Evolutionary conservation across 2,797 vertebrate species (phyloP), one percentile per base, ranked within the genome.

Genomic region (Enteromius argenteus): DNA sequence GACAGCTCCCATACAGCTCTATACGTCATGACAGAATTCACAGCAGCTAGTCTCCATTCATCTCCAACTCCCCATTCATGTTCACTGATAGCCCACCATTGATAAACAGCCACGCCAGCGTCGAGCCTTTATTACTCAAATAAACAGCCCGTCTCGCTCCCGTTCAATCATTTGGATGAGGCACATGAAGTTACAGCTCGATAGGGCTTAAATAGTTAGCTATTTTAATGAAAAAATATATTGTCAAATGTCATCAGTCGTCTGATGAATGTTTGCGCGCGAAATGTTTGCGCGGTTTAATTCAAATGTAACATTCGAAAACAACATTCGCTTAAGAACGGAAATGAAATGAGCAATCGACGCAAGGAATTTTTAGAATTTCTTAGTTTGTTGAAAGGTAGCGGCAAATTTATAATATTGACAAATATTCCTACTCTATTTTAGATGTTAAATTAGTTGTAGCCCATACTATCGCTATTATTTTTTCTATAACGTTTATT

Each of bases 1-100:
- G 94, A 95, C 91, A 95, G 94, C 90, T 81, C 69, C 58, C 27
- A 35, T 80, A 74, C 75, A 85, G 81, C 66, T 86, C 71, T 84
- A 73, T 39, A 37, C 79, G 83, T 83, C 83, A 79, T 81, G 79
- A 81, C 72, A 46, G 72, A 35, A 80, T 66, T 83, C 72, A 67
- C 82, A 79, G 74, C 79, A 81, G 86, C 81, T 30, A 64, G 81
- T 71, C 69, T 87, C 84, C 87, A 89, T 89, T 88, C 87, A 88
- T 89, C 80, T 84, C 67, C 67, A 86, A 51, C 86, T 88, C 75
- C 39, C 84, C 86, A 88, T 89, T 89, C 86, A 89, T 88, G 87
- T 87, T 89, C 81, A 78, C 81, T 79, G 49, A 87, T 73, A 75
- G 51, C 35, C 81, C 79, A 67, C 81, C 88, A 89, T 86, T 87